Percentiles rank a stretch among this genome's conserved stretches.
phyloP scores from a whole-genome alignment of 2,113 vertebrate species.

The Illadopsis cleaveri region DNA sequence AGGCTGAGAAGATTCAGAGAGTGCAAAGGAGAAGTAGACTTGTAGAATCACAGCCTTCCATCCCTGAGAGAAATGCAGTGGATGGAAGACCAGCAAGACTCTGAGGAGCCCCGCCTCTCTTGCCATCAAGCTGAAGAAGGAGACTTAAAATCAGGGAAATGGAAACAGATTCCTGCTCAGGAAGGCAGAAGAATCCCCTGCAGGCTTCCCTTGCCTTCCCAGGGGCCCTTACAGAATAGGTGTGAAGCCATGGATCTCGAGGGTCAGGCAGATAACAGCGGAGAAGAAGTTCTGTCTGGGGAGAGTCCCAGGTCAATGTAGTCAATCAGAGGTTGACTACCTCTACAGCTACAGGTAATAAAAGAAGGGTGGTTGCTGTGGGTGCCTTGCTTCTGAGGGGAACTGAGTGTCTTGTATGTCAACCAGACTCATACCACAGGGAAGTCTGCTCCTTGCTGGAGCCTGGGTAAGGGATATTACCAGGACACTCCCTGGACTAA shows the following conservation, averaged over 20 bases:
- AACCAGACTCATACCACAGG: not conserved
- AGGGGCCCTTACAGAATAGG: not conserved
- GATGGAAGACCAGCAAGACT: not conserved
- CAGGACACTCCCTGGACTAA: not conserved
- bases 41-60: accelerated
- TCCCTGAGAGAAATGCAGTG: not conserved
- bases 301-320: not conserved
- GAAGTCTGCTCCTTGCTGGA: not conserved
- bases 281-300: not conserved
- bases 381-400: not conserved
- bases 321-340: no score
- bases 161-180: not conserved
- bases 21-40: not conserved
- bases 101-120: not conserved
- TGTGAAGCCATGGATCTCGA: not conserved
- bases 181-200: not conserved
- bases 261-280: not conserved
- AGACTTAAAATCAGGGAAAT: not conserved
- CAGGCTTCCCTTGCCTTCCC: not conserved
- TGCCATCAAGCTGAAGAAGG: not conserved
- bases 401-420: not conserved
- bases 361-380: not conserved
- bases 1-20: not conserved
- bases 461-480: not conserved
- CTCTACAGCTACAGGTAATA: not conserved